These are phyloP conservation scores for Drosophila paranaensis DNA, from an alignment of 2,888 invertebrate genomes.

Conservation along the genomic window DNA sequence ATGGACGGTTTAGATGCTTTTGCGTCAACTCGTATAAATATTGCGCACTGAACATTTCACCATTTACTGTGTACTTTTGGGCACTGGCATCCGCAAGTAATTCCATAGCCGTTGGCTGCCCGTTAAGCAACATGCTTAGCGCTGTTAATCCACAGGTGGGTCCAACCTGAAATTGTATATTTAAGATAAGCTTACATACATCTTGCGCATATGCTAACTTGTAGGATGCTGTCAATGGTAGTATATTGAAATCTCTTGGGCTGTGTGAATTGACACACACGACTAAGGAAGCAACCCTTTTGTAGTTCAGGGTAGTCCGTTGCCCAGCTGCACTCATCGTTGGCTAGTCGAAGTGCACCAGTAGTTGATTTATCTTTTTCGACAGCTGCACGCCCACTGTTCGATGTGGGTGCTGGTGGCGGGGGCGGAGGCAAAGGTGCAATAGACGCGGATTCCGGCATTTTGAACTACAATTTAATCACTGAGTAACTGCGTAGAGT, in stretches of 20 bases:
- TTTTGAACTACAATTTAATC: background rate
- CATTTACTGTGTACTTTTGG: slow-evolving; percentile 90
- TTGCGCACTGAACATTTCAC: slow-evolving; percentile 94
- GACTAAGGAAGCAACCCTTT: slow-evolving; percentile 87
- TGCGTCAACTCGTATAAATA: slow-evolving; percentile 87
- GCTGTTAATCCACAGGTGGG: slow-evolving; percentile 96
- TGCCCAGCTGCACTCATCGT: slow-evolving; percentile 87
- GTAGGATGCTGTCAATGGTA: slow-evolving; percentile 78
- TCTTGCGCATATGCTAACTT: slow-evolving; percentile 49
- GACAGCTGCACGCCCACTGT: background rate
- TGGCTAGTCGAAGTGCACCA: slow-evolving; percentile 3
- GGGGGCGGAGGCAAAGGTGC: slow-evolving; percentile 43
- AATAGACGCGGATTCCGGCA: slow-evolving; percentile 34
- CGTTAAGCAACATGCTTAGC: slow-evolving; percentile 90
- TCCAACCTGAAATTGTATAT: slow-evolving; percentile 77
- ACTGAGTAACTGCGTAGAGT: background rate
- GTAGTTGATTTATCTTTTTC: background rate
- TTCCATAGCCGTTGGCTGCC: slow-evolving; percentile 85
- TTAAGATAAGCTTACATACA: background rate
- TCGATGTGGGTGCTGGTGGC: background rate
- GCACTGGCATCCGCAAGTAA: slow-evolving; percentile 88
- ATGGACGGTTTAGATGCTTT: slow-evolving; percentile 57
- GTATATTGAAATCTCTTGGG: slow-evolving; percentile 86
- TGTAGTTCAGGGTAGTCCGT: slow-evolving; percentile 86
- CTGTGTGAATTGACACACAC: slow-evolving; percentile 85